phyloP scores from a whole-genome alignment of 2,113 vertebrate genomes.

The Gambusia holbrooki region DNA sequence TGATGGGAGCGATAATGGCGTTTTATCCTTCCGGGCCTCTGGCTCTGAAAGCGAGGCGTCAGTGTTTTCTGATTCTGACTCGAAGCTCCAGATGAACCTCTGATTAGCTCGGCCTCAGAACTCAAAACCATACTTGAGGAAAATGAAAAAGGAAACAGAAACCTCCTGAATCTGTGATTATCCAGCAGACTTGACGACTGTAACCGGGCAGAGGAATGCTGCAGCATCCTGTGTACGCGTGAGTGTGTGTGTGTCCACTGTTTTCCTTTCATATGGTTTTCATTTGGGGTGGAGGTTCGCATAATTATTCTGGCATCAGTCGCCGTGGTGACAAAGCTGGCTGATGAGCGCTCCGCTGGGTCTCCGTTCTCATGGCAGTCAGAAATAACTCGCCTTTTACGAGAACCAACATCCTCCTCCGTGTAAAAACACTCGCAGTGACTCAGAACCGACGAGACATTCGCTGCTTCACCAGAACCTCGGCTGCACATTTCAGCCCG shows the following conservation, averaged over 20 bases:
- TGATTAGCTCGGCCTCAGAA: background rate
- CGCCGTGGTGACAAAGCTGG: constrained; percentile 59
- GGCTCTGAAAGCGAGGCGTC: constrained; percentile 16
- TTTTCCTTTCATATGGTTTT: constrained; percentile 65
- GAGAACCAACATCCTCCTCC: constrained; percentile 29
- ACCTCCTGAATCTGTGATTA: constrained; percentile 47
- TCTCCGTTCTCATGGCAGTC: constrained; percentile 50
- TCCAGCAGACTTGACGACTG: constrained; percentile 19
- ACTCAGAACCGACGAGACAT: background rate
- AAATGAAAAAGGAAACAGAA: constrained; percentile 40
- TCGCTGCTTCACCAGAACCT: background rate
- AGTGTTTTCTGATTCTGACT: constrained; percentile 8
- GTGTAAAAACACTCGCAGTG: background rate
- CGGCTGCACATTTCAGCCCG: background rate
- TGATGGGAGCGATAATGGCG: background rate
- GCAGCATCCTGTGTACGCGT: constrained; percentile 2
- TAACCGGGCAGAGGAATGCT: constrained; percentile 29
- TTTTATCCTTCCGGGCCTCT: background rate
- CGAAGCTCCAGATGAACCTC: constrained; percentile 2
- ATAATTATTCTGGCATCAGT: constrained; percentile 71
- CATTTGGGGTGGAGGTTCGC: constrained; percentile 67
- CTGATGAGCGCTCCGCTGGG: constrained; percentile 25
- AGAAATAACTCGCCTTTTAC: constrained; percentile 53
- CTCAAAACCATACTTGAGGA: constrained; percentile 21
- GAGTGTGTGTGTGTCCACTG: constrained; percentile 31